A percentile compares a stretch with the other conserved stretches of the same genome.
phyloP scores from a whole-genome alignment of 2,888 invertebrate genomes.

The Neoscelio sp. region DNA sequence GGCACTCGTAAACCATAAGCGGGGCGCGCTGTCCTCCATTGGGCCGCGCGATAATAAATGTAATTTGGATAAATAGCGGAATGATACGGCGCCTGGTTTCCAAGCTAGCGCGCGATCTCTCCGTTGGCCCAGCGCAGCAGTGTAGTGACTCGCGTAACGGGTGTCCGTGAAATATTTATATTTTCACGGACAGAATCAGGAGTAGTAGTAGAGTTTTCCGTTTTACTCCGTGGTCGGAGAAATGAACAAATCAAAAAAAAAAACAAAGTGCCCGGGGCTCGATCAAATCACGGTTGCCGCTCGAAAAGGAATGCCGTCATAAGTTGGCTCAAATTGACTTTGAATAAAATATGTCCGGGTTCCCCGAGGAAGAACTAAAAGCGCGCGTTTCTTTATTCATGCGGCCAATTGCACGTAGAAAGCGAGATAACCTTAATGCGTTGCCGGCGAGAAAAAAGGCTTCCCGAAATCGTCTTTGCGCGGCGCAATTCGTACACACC shows the following conservation, averaged over 20 bases:
- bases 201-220: no score
- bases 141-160: conserved; percentile 6
- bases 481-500: conserved; percentile 30
- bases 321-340: conserved; percentile 42
- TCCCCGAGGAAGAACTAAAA: conserved; percentile 22
- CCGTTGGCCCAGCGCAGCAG: conserved; percentile 1
- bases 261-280: conserved; percentile 48
- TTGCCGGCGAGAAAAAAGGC: neutral
- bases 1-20: conserved; percentile 65
- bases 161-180: no score
- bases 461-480: conserved; percentile 6
- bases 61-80: conserved; percentile 69
- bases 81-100: conserved; percentile 58
- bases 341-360: conserved; percentile 42
- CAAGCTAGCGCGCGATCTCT: conserved; percentile 3
- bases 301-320: conserved; percentile 28
- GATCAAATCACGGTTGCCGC: conserved; percentile 44
- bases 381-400: conserved; percentile 40
- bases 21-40: conserved; percentile 62
- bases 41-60: conserved; percentile 64
- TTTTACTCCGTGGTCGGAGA: no score
- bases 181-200: no score
- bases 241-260: no score
- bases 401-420: conserved; percentile 12
- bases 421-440: conserved; percentile 6